phyloP scores from a whole-genome alignment of 2,797 vertebrate species.

The Rhynchonycteris naso region DNA sequence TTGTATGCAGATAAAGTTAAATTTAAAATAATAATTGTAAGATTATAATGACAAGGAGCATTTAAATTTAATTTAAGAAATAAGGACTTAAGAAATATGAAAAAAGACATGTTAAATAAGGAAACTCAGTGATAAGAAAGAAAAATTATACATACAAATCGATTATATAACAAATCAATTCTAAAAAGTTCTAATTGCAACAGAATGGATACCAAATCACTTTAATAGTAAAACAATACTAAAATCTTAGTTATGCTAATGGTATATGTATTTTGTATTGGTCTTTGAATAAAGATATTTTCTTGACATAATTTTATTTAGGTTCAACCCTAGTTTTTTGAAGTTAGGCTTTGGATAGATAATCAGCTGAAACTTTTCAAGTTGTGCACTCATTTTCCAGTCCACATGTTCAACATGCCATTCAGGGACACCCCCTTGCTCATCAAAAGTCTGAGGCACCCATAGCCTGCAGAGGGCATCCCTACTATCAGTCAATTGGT shows the following conservation, averaged over 20 bases:
- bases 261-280: background rate
- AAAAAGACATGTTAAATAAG: background rate
- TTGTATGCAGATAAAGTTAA: background rate
- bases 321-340: background rate
- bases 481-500: no score
- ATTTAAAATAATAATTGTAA: background rate
- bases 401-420: background rate
- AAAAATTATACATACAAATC: background rate
- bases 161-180: background rate
- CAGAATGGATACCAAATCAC: background rate
- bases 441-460: background rate
- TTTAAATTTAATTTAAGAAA: background rate
- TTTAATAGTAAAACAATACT: background rate
- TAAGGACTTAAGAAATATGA: background rate
- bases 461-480: accelerated
- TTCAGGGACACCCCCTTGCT: accelerated
- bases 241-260: background rate
- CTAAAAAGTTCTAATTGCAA: background rate
- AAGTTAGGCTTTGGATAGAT: background rate
- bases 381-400: background rate
- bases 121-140: background rate
- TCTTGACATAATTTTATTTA: background rate
- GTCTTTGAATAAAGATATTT: background rate
- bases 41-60: background rate
- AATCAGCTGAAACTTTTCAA: background rate